Evolutionary conservation across 2,888 invertebrate species (phyloP), one percentile per base, ranked within the genome.

Genomic region (Candidula unifasciata): DNA sequence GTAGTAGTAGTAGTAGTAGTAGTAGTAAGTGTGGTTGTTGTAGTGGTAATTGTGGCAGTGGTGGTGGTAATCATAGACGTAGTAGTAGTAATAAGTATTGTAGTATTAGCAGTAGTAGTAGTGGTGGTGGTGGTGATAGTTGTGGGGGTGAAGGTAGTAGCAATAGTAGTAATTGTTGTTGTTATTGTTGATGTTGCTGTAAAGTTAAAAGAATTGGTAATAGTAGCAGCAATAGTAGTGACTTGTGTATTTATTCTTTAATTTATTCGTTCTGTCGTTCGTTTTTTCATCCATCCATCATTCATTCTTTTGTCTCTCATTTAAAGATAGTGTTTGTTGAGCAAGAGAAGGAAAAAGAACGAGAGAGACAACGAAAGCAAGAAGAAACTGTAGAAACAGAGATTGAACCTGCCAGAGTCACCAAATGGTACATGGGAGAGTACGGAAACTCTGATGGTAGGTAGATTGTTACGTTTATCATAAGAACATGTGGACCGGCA

Each of bases 351-450:
- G 27, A 86, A 87, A 74, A 87, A 88, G 83, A 88, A 88, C 76
- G 87, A 52, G 89, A 89, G 37, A 85, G 85, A 73, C 89, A 88
- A 78, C 87, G 88, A 24, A 86, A 88, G 77, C 83, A 83, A 18
- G 86, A 86, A 68, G 83, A 88, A 78, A 86, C 86, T 60, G 85
- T 87, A 88, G 88, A 87, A 30, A 88, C 88, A 60, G 88, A 88
- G 66, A 84, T 85, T 60, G 6, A 6, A 1, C 86, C 80, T 6
- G 88, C 86, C 24, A 86, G 87, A 30, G 88, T 88, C 24, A 89
- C 88, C 73, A 90, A 90, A 60, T 93, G 92, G 92, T 93, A 93
- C 85, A 92, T 93, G 92, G 93, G 93, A 16, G 90, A 91, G 16
- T 93, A 93, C 73, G 92, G 90, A 5, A 87, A 88, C 73, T 90